Percentiles rank a stretch among this genome's conserved stretches.
Evolutionary conservation across 2,888 invertebrate species (phyloP).

Genomic region (Thymelicus lineola): DNA sequence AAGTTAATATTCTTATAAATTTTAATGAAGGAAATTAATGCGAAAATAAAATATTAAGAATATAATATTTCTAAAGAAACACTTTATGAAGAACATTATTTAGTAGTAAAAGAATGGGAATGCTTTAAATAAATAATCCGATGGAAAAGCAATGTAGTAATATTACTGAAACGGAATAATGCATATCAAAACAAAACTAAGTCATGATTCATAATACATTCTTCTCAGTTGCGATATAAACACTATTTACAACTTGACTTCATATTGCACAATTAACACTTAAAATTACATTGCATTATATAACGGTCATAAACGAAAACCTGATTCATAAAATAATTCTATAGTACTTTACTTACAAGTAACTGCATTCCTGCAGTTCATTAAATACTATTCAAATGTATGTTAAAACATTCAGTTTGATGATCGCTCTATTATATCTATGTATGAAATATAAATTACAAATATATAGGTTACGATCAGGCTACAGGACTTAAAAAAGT

Average conservation of each 20-base stretch:
- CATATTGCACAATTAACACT: constrained; percentile 82
- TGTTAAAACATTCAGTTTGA: constrained; percentile 29
- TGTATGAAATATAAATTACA: constrained; percentile 23
- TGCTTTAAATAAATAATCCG: constrained; percentile 77
- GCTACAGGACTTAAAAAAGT: constrained; percentile 22
- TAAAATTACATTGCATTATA: constrained; percentile 74
- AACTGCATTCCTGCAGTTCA: constrained; percentile 46
- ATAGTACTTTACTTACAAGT: constrained; percentile 41
- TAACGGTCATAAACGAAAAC: constrained; percentile 40
- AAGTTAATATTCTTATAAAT: constrained; percentile 55
- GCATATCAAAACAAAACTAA: constrained; percentile 54
- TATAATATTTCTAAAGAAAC: constrained; percentile 77
- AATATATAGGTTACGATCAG: constrained; percentile 20
- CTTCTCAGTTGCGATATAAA: constrained; percentile 48
- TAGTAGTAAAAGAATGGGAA: constrained; percentile 69
- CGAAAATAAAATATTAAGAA: constrained; percentile 78
- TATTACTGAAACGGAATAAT: constrained; percentile 57
- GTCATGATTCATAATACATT: constrained; percentile 57
- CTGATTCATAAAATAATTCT: constrained; percentile 38
- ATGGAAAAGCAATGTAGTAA: constrained; percentile 64
- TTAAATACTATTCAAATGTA: constrained; percentile 23
- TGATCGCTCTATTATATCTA: constrained; percentile 19
- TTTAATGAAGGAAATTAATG: constrained; percentile 82
- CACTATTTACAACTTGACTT: constrained; percentile 70
- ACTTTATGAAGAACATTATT: constrained; percentile 65